Base-by-base conservation (phyloP, 2,797 vertebrate genomes). In the Neostethus bicornis region DNA sequence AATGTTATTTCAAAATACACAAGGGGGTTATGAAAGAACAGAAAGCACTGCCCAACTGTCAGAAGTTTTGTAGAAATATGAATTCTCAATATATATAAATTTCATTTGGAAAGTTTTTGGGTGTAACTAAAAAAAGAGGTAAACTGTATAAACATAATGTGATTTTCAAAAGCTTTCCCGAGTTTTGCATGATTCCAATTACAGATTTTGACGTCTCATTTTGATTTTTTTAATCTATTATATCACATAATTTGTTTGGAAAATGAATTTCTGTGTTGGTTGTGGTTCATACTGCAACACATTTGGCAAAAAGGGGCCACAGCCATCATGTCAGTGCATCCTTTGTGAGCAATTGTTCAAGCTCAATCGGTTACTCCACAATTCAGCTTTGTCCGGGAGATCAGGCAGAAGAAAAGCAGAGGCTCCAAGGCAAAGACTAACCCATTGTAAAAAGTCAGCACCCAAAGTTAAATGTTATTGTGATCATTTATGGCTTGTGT, bases 321-420 rank as follows among this genome's bases (percentile, higher is more conserved):
- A 71, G 74, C 66, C 64, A 73, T 24, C 66, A 73, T 77, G 83
- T 75, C 82, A 82, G 61, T 74, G 70, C 26, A 69, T 70, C 71
- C 76, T 77, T 90, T 90, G 82, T 87, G 70, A 80, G 52, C 66
- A 35, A 87, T 88, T 87, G 81, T 88, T 90, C 77, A 82, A 82
- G 84, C 79, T 88, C 87, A 88, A 79, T 87, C 87, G 85, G 61
- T 75, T 79, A 74, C 80, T 84, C 78, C 79, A 79, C 80, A 79
- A 76, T 61, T 53, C 49, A 1, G 79, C 83, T 90, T 91, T 92
- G 87, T 91, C 51, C 17, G 47, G 25, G 70, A 78, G 86, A 91
- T 89, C 84, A 85, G 77, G 49, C 58, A 56, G 67, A 79, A 91
- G 81, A 92, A 91, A 90, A 75, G 64, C 65, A 56, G 59, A 66